Evolutionary conservation across 2,888 invertebrate species (phyloP).

Genomic region (Idaea straminata): DNA sequence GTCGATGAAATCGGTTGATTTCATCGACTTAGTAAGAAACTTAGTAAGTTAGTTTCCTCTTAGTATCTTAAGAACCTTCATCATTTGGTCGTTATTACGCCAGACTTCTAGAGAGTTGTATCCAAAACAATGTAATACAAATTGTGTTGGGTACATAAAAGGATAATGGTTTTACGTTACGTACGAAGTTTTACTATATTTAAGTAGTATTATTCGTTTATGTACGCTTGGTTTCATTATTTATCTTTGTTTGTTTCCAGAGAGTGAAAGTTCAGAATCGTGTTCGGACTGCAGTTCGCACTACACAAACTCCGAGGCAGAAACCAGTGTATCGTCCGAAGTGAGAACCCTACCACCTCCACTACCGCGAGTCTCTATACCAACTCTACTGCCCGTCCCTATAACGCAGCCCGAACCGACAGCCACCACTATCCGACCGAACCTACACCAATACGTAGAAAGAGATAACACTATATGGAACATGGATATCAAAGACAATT

Average conservation of each 20-base stretch:
- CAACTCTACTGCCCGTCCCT: constrained; percentile 54
- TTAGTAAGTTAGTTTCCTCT: too few species aligned
- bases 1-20: too few species aligned
- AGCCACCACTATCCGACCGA: constrained; percentile 63
- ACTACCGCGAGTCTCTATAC: constrained; percentile 44
- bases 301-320: constrained; percentile 54
- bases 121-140: too few species aligned
- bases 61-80: too few species aligned
- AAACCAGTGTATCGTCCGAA: constrained; percentile 43
- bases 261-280: constrained; percentile 86
- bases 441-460: constrained; percentile 68
- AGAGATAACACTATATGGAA: constrained; percentile 70
- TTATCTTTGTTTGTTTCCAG: constrained; percentile 52
- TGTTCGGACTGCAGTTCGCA: constrained; percentile 82
- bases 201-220: too few species aligned
- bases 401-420: constrained; percentile 51
- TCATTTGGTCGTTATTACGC: too few species aligned
- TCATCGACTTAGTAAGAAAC: too few species aligned
- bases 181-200: too few species aligned
- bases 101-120: too few species aligned
- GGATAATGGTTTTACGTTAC: too few species aligned
- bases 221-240: background rate
- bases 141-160: too few species aligned
- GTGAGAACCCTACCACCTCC: constrained; percentile 56
- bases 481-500: constrained; percentile 48